phyloP scores from a whole-genome alignment of 2,888 invertebrate genomes.

The Stenchaetothrips biformis region DNA sequence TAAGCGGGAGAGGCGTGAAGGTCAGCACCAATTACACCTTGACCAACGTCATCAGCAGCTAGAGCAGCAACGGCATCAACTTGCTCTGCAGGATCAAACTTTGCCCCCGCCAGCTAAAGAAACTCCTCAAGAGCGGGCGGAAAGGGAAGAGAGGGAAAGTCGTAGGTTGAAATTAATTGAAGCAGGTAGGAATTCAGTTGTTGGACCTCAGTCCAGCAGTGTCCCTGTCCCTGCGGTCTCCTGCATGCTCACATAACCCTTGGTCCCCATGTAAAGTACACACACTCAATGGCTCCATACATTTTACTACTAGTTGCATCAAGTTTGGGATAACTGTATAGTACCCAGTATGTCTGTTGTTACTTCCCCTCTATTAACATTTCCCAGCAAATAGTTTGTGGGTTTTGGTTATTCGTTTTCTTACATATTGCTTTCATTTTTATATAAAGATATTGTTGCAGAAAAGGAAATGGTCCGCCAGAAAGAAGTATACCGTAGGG shows the following conservation, averaged over 20 bases:
- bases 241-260: too few relatives aligned
- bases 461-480: constrained; percentile 73
- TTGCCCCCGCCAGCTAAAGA: constrained; percentile 46
- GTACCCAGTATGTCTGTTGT: too few relatives aligned
- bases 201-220: background rate
- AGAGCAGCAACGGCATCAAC: constrained; percentile 41
- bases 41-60: constrained; percentile 26
- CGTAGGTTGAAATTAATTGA: constrained; percentile 54
- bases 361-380: too few relatives aligned
- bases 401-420: too few relatives aligned
- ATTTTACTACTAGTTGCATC: too few relatives aligned
- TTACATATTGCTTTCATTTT: constrained; percentile 14
- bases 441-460: constrained; percentile 40
- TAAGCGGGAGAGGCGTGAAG: constrained; percentile 42
- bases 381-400: background rate
- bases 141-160: constrained; percentile 57
- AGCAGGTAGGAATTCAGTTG: constrained; percentile 52
- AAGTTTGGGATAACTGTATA: too few relatives aligned
- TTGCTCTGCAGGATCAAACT: constrained; percentile 49
- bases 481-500: constrained; percentile 67
- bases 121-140: constrained; percentile 45
- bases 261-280: too few relatives aligned
- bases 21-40: constrained; percentile 29
- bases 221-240: background rate
- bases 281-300: too few relatives aligned